phyloP scores from a whole-genome alignment of 37 sponge, comb jelly and placozoan genomes.

The Sycon ciliatum region DNA sequence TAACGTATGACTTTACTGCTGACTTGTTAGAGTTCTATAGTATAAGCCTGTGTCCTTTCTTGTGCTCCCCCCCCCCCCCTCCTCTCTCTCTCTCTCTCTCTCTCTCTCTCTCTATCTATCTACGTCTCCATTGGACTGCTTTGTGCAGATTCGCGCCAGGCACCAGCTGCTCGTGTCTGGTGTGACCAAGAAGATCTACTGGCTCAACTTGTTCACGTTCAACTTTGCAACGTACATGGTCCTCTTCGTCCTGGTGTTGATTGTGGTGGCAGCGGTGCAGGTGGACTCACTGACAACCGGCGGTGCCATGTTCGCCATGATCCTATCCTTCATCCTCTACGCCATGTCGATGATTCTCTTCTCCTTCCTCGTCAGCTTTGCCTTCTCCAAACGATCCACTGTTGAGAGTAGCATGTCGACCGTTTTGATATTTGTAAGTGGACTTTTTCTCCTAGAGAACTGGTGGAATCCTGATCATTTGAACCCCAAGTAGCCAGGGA shows the following conservation, averaged over 20 bases:
- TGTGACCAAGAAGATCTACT: background rate
- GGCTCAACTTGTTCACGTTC: background rate
- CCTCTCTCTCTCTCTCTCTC: too few species aligned
- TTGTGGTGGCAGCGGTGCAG: background rate
- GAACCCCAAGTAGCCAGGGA: too few species aligned
- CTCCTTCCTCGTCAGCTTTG: background rate
- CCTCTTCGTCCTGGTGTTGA: background rate
- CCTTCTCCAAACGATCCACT: conserved; percentile 1
- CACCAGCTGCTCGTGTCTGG: conserved; percentile 13
- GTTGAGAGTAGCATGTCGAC: too few species aligned
- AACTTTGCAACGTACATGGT: background rate
- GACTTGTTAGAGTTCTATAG: too few species aligned
- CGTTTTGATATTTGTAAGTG: too few species aligned
- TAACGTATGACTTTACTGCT: too few species aligned
- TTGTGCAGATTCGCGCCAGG: background rate
- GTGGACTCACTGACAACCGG: background rate
- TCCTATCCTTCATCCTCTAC: background rate
- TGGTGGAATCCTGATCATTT: too few species aligned
- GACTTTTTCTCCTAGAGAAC: too few species aligned
- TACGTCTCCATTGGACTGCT: background rate
- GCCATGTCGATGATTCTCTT: background rate
- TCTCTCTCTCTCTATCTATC: too few species aligned
- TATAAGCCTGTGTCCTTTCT: too few species aligned
- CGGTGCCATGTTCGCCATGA: background rate
- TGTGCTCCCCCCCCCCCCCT: too few species aligned